Evolutionary conservation across 2,888 invertebrate genomes (phyloP).

Genomic region (Deroplatys truncata): DNA sequence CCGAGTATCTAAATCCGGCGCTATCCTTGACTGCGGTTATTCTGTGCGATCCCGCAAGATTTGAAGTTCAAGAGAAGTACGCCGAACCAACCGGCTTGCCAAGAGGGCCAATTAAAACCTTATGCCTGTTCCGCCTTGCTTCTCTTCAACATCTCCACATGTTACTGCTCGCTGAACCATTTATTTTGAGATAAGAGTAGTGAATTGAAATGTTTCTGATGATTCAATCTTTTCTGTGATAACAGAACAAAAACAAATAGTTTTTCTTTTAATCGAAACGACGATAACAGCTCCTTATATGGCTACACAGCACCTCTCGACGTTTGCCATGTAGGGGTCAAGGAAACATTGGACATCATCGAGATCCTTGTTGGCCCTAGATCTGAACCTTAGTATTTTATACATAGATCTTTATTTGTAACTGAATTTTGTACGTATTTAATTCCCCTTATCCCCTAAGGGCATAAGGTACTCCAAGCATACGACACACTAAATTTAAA

Average conservation of each 20-base stretch:
- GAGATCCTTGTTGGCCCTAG: neutral
- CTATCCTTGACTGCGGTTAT: neutral
- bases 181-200: neutral
- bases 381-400: too few species aligned
- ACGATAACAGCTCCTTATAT: neutral
- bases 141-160: neutral
- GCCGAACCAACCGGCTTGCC: neutral
- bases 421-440: too few species aligned
- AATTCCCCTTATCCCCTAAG: too few species aligned
- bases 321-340: neutral
- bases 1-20: neutral
- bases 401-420: too few species aligned
- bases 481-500: too few species aligned
- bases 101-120: neutral
- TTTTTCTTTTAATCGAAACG: neutral
- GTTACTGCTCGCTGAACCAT: neutral
- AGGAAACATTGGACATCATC: neutral
- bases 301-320: neutral
- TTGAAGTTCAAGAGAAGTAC: neutral
- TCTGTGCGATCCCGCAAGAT: neutral
- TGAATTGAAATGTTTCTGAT: neutral
- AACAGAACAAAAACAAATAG: neutral
- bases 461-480: too few species aligned
- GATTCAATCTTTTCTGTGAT: neutral
- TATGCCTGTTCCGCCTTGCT: neutral